Conservation (phyloP, 2,888 invertebrate species). For the Thalpophila matura region DNA sequence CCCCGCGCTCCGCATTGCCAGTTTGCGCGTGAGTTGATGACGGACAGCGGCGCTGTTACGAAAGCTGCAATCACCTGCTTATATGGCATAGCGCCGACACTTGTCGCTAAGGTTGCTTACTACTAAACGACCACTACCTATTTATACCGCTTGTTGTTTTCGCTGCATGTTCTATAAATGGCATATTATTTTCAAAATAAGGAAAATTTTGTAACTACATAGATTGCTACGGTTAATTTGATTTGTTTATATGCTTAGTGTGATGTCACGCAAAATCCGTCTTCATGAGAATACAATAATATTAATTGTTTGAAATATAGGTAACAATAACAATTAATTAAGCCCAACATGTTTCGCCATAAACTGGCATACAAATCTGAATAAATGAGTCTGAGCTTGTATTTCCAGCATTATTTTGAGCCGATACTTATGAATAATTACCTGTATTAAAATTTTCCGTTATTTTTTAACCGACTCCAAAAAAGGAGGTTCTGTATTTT, state of each 20-base stretch:
- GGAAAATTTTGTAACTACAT: slow-evolving; percentile 31
- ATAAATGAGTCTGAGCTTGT: too few relatives aligned
- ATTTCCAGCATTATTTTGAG: slow-evolving; percentile 2
- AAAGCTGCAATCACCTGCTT: slow-evolving; percentile 84
- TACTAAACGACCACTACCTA: slow-evolving; percentile 54
- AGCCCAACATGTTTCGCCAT: too few relatives aligned
- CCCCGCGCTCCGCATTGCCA: slow-evolving; percentile 69
- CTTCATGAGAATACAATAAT: too few relatives aligned
- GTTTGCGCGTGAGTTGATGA: slow-evolving; percentile 76
- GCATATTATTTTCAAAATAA: slow-evolving; percentile 47
- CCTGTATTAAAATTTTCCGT: too few relatives aligned
- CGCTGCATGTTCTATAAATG: slow-evolving; percentile 40
- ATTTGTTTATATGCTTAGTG: slow-evolving; percentile 33
- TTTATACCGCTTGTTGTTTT: slow-evolving; percentile 59
- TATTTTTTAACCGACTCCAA: too few relatives aligned
- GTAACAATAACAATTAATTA: too few relatives aligned
- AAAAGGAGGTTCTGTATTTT: too few relatives aligned
- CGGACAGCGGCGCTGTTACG: slow-evolving; percentile 83
- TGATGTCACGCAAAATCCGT: slow-evolving; percentile 17
- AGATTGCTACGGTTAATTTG: slow-evolving; percentile 7
- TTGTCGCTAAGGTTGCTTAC: slow-evolving; percentile 70
- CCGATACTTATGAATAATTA: too few relatives aligned
- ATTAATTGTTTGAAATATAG: too few relatives aligned
- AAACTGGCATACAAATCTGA: too few relatives aligned
- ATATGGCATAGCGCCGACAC: slow-evolving; percentile 77